Conservation (phyloP, 1,140 invertebrate species). For the Araneus ventricosus region DNA sequence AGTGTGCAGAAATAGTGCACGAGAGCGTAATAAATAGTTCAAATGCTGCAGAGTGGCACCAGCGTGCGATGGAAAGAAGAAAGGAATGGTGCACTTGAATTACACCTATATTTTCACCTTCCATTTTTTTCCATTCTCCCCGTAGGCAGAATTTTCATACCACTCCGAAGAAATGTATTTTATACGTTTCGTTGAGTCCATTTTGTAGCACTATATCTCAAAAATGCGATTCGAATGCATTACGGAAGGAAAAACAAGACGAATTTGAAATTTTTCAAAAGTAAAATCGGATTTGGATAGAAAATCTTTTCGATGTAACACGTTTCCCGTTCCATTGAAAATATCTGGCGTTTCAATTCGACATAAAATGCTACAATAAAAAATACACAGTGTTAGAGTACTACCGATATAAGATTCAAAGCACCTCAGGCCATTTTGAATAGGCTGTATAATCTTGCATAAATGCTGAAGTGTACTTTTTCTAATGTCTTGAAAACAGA, state of each 20-base stretch:
- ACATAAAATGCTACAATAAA: neutral
- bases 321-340: conserved; percentile 51
- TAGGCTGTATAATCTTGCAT: neutral
- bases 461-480: neutral
- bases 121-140: neutral
- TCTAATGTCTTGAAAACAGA: no score
- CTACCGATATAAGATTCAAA: neutral
- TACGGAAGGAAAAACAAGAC: conserved; percentile 55
- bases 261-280: conserved; percentile 65
- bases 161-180: conserved; percentile 61
- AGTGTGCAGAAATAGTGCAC: conserved; percentile 20
- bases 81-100: conserved; percentile 40
- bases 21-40: conserved; percentile 36
- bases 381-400: neutral
- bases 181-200: conserved; percentile 63
- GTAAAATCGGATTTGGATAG: conserved; percentile 71
- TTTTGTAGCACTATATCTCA: conserved; percentile 60
- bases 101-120: conserved; percentile 50
- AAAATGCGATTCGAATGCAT: conserved; percentile 65
- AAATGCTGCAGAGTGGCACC: conserved; percentile 14
- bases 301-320: conserved; percentile 53
- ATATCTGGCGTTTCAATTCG: conserved; percentile 8
- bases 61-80: conserved; percentile 20
- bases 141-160: conserved; percentile 59
- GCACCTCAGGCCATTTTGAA: neutral